Base-by-base conservation (phyloP, 2,888 invertebrate species). In the Caenorhabditis zanzibari region DNA sequence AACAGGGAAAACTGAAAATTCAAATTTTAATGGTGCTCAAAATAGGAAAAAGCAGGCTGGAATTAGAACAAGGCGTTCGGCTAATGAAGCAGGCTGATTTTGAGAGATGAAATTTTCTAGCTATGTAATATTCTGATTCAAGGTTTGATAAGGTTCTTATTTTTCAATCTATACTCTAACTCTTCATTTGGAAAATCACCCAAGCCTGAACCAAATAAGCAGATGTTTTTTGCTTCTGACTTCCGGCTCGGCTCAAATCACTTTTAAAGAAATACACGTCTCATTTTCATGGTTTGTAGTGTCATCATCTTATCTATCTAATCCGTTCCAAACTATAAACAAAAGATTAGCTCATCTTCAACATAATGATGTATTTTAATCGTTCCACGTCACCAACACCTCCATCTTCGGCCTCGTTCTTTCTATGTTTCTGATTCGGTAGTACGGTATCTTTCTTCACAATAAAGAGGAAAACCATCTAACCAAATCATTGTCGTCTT, bases 301-400 rank as follows among this genome's bases (percentile, higher is more conserved):
- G 38, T 38, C 38, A 38, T 38, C 12, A 22, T 24, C 10, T 14
- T 10, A 41, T n/a, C 24, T 35, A 32, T 10, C 12, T 56, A 32
- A 68, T 68, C 52, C 66, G 19, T 14, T n/a, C 49, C 54, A 56
- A 56, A 22, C 35, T 52, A 24, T 41, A 69, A 28, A 69, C 38
- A 47, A 44, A 24, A 19, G 14, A 68, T 35, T 26, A 52, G 32
- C 52, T 41, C 41, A 35, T 72, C 32, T 59, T 24, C 10, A 59
- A 26, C 32, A 32, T 5, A 38, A 61, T 73, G 73, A 73, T 38
- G 52, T 63, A 22, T 61, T 73, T 61, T 26, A 26, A 73, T 63
- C 73, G 19, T 28, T 32, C 19, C 16, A 10, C 47, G 58, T 58
- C 71, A 56, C 28, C 22, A 10, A 19, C 35, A 22, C 19, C 19